These are phyloP conservation scores for Caloenas nicobarica DNA, from an alignment of 2,113 vertebrate genomes.

Conservation along the genomic window DNA sequence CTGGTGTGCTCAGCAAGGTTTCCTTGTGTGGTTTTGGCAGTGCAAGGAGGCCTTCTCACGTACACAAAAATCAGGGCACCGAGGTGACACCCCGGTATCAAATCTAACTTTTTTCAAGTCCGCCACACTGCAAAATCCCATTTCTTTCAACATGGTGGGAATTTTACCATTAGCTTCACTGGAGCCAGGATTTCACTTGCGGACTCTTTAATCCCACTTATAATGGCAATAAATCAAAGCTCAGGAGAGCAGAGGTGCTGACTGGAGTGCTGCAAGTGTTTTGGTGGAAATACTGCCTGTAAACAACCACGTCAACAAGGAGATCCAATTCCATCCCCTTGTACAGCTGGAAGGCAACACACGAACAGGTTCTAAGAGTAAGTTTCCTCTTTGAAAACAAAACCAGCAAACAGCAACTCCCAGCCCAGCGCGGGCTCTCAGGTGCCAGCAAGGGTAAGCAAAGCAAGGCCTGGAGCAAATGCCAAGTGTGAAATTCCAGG, in stretches of 20 bases:
- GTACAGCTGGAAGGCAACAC: not conserved
- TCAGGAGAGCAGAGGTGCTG: not conserved
- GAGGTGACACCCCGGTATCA: not conserved
- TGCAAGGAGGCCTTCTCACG: not conserved
- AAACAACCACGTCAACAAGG: not conserved
- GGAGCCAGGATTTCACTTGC: not conserved
- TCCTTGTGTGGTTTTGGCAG: not conserved
- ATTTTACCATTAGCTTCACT: not conserved
- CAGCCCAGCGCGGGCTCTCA: fast-evolving
- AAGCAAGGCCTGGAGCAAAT: not conserved
- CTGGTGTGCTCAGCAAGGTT: not conserved
- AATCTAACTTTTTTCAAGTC: not conserved
- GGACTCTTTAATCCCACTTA: not conserved
- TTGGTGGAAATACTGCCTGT: not conserved
- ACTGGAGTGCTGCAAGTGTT: not conserved
- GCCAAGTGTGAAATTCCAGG: not conserved
- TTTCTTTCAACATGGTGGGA: not conserved
- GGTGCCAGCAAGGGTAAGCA: not conserved
- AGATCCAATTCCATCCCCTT: not conserved
- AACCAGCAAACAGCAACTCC: not conserved
- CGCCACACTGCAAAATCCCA: not conserved
- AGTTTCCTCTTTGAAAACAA: not conserved
- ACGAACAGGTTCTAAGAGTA: not conserved
- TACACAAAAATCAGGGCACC: not conserved
- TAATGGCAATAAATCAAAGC: not conserved